These are phyloP conservation scores for Diplodus puntazzo DNA, from an alignment of 2,797 vertebrate genomes.

Conservation along the genomic window DNA sequence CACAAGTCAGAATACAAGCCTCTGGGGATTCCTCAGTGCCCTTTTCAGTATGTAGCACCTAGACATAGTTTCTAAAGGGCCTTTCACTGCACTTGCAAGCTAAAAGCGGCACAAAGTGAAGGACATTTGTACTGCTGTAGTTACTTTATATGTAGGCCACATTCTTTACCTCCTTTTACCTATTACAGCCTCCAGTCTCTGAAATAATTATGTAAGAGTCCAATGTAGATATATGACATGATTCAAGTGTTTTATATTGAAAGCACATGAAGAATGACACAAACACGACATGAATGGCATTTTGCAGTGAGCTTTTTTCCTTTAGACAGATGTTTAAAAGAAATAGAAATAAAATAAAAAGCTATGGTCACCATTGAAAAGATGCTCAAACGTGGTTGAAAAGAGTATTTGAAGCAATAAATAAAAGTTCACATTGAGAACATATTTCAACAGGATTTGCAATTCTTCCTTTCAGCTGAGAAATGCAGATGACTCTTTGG, in stretches of 20 bases:
- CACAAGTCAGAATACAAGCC: constrained; percentile 16
- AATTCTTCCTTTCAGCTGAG: too few species aligned
- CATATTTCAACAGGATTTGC: too few species aligned
- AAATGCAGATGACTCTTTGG: too few species aligned
- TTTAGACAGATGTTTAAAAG: too few species aligned
- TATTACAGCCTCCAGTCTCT: neutral
- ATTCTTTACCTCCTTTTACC: constrained; percentile 6
- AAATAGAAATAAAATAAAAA: too few species aligned
- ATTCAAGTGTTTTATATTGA: neutral
- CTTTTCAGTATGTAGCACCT: constrained; percentile 49
- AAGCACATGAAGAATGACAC: neutral
- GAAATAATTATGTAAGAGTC: constrained; percentile 4
- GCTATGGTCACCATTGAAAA: too few species aligned
- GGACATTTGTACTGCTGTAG: constrained; percentile 31
- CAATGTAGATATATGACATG: neutral
- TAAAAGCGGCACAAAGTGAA: constrained; percentile 50
- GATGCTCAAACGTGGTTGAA: too few species aligned
- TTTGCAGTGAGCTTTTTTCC: too few species aligned
- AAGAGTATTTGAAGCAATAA: too few species aligned
- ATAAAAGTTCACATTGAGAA: too few species aligned
- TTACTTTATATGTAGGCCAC: constrained; percentile 44
- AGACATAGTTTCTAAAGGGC: constrained; percentile 41
- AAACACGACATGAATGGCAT: neutral
- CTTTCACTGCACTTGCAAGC: constrained; percentile 17
- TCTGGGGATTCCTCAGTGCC: constrained; percentile 43